A percentile compares a stretch with the other conserved stretches of the same genome.
Conservation (phyloP, 2,888 invertebrate genomes). For the Aphodius sticticus region DNA sequence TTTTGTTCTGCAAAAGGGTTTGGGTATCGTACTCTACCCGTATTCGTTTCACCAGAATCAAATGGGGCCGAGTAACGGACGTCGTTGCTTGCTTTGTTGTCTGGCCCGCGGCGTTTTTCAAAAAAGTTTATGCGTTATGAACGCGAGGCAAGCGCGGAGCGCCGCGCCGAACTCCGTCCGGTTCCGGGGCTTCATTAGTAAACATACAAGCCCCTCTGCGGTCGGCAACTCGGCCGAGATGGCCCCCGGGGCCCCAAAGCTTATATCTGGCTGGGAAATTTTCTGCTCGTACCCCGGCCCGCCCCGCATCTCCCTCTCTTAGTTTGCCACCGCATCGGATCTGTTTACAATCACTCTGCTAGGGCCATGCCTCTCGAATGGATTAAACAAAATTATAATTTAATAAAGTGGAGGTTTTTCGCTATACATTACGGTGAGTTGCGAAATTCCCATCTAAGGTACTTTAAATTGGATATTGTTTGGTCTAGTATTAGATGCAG, state of each 20-base stretch:
- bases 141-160: neutral
- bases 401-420: neutral
- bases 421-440: neutral
- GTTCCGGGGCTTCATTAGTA: slow-evolving; percentile 41
- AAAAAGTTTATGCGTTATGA: slow-evolving; percentile 4
- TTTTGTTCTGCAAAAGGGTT: neutral
- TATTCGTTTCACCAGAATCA: neutral
- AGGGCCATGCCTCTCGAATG: neutral
- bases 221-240: slow-evolving; percentile 37
- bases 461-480: neutral
- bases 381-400: neutral
- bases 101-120: slow-evolving; percentile 4
- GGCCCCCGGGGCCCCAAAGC: neutral
- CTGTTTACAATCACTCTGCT: neutral
- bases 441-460: neutral
- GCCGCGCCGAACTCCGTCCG: slow-evolving; percentile 30
- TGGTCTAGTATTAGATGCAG: neutral
- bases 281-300: neutral
- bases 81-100: neutral
- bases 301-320: neutral
- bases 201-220: slow-evolving; percentile 42
- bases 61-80: neutral
- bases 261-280: slow-evolving; percentile 4
- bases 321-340: neutral
- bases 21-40: neutral